Conservation (phyloP, 2,888 invertebrate species). For the Ophioninae sp. region DNA sequence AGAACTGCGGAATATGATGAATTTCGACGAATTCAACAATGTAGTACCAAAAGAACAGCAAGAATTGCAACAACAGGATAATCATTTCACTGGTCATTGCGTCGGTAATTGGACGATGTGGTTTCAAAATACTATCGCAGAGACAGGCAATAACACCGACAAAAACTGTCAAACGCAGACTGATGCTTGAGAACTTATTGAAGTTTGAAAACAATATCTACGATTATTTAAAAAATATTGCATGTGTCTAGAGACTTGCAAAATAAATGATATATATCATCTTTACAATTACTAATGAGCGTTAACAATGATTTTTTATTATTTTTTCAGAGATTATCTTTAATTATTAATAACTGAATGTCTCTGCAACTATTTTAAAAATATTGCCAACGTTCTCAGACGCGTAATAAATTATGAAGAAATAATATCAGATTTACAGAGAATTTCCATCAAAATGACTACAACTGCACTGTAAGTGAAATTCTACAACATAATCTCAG, state of each 20-base stretch:
- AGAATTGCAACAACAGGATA: conserved; percentile 62
- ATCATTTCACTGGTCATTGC: conserved; percentile 71
- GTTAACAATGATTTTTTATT: too few species aligned
- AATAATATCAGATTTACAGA: too few species aligned
- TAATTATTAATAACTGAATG: too few species aligned
- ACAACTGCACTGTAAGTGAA: too few species aligned
- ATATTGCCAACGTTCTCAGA: too few species aligned
- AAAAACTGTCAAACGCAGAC: conserved; percentile 63
- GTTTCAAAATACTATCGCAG: conserved; percentile 73
- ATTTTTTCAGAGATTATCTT: too few species aligned
- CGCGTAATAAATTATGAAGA: too few species aligned
- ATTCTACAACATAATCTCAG: too few species aligned
- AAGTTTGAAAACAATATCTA: background rate
- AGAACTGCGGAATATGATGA: conserved; percentile 70
- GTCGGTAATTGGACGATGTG: conserved; percentile 76
- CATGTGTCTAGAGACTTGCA: background rate
- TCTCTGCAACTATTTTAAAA: too few species aligned
- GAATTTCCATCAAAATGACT: too few species aligned
- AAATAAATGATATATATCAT: background rate
- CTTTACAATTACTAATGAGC: too few species aligned
- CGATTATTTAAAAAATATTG: background rate
- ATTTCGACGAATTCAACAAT: conserved; percentile 73
- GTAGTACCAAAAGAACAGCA: conserved; percentile 66
- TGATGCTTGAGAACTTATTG: conserved; percentile 10
- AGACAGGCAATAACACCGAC: conserved; percentile 68